phyloP scores from a whole-genome alignment of 2,797 vertebrate species.

The Gymnoscopelus braueri region DNA sequence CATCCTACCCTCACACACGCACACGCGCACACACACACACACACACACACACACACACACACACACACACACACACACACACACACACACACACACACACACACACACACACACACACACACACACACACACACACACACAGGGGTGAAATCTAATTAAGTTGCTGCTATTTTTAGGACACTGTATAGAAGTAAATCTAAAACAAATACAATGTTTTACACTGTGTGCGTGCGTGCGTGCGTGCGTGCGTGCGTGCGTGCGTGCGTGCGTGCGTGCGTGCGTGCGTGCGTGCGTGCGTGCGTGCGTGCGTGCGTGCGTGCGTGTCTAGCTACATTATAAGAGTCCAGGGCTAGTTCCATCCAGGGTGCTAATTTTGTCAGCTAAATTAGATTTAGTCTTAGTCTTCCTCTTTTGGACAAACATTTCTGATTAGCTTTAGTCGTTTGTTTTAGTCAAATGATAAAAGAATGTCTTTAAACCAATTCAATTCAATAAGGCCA shows the following conservation, averaged over 20 bases:
- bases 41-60: conserved; percentile 12
- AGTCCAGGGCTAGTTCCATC: no score
- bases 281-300: background rate
- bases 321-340: no score
- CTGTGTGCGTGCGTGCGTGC: conserved; percentile 20
- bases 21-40: conserved; percentile 11
- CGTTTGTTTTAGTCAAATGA: no score
- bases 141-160: conserved; percentile 60
- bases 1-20: conserved; percentile 37
- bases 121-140: conserved; percentile 13
- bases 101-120: conserved; percentile 13
- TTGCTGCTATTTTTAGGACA: conserved; percentile 62
- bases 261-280: background rate
- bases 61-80: conserved; percentile 10
- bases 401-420: no score
- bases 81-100: conserved; percentile 13
- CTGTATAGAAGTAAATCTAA: no score
- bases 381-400: no score
- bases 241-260: conserved; percentile 19
- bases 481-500: no score
- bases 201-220: no score
- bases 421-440: no score
- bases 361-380: no score
- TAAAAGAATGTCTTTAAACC: no score
- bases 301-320: no score